A percentile compares a stretch with the other conserved stretches of the same genome.
Evolutionary conservation across 1,140 invertebrate genomes (phyloP).

Genomic region (Drosophila lacertosa): DNA sequence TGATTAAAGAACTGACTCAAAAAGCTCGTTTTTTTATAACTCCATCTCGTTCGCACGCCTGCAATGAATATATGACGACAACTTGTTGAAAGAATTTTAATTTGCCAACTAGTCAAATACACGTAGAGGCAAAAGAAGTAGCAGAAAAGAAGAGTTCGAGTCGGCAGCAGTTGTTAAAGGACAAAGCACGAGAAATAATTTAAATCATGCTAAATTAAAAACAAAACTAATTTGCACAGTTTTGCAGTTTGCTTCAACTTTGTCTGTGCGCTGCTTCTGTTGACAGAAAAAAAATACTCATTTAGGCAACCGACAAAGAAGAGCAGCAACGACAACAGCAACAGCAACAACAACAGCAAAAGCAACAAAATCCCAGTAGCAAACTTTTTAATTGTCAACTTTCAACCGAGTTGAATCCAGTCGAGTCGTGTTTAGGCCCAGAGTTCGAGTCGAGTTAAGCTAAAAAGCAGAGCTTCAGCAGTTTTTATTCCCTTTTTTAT

Average conservation of each 20-base stretch:
- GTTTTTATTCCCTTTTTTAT: slow-evolving; percentile 11
- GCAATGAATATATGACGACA: slow-evolving; percentile 28
- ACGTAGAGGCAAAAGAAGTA: slow-evolving; percentile 9
- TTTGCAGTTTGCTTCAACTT: slow-evolving; percentile 62
- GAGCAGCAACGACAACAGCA: slow-evolving; percentile 2
- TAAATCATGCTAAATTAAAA: slow-evolving; percentile 64
- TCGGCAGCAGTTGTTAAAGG: slow-evolving; percentile 1
- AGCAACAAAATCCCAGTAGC: slow-evolving; percentile 41
- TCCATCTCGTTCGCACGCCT: neutral
- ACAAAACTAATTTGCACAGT: slow-evolving; percentile 79
- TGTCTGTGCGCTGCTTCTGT: slow-evolving; percentile 50
- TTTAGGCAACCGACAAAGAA: slow-evolving; percentile 45
- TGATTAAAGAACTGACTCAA: slow-evolving; percentile 49
- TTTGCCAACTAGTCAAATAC: slow-evolving; percentile 48
- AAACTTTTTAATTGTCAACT: slow-evolving; percentile 81
- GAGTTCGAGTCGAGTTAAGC: slow-evolving; percentile 20
- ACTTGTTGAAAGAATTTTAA: slow-evolving; percentile 67
- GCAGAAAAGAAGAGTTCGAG: neutral
- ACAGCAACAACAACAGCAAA: slow-evolving; percentile 34
- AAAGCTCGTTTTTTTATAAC: neutral
- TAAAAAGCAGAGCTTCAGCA: slow-evolving; percentile 20
- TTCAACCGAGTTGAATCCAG: slow-evolving; percentile 59
- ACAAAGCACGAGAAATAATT: slow-evolving; percentile 50
- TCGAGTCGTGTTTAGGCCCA: slow-evolving; percentile 8
- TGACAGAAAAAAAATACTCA: slow-evolving; percentile 60